phyloP scores from a whole-genome alignment of 2,888 invertebrate genomes.

The Phymatocera aterrima region DNA sequence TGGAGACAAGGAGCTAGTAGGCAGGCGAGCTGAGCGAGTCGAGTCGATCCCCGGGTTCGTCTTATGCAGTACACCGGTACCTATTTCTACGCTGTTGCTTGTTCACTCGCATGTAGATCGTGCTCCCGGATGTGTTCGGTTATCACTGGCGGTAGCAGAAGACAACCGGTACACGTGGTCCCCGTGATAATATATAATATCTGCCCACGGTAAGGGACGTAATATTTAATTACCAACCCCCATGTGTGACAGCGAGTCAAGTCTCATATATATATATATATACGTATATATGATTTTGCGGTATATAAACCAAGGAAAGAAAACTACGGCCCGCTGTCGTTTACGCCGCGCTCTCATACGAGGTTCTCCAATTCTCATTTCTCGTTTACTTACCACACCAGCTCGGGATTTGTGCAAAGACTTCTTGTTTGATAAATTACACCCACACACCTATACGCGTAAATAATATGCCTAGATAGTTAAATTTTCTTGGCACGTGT shows the following conservation, averaged over 20 bases:
- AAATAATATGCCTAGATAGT: no score
- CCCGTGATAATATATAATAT: background rate
- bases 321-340: background rate
- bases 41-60: slow-evolving; percentile 18
- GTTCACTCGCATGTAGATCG: slow-evolving; percentile 44
- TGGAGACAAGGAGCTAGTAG: slow-evolving; percentile 22
- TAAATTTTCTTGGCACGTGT: background rate
- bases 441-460: background rate
- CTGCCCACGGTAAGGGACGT: slow-evolving; percentile 26
- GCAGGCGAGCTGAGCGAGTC: background rate
- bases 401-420: no score
- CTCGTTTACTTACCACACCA: background rate
- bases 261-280: no score
- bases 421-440: no score
- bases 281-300: background rate
- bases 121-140: slow-evolving; percentile 38
- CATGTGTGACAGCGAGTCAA: background rate
- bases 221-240: slow-evolving; percentile 28
- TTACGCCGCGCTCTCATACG: background rate
- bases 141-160: slow-evolving; percentile 40
- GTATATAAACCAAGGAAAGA: slow-evolving; percentile 11
- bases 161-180: slow-evolving; percentile 40
- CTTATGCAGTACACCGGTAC: slow-evolving; percentile 44
- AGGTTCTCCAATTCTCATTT: background rate
- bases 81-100: background rate